These are phyloP conservation scores for Perca schrenkii DNA, from an alignment of 2,113 vertebrate species.

Conservation along the genomic window DNA sequence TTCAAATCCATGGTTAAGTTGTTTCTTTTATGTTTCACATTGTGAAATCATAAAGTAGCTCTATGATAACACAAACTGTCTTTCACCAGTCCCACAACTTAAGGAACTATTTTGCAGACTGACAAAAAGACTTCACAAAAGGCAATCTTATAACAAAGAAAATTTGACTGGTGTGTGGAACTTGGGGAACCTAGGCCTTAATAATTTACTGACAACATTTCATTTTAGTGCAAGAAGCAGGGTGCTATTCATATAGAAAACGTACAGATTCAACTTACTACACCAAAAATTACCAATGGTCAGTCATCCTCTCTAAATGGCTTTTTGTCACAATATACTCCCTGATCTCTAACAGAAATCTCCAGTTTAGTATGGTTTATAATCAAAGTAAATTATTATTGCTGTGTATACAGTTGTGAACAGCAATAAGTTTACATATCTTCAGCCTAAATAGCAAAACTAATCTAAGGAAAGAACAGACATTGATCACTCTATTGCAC, in stretches of 20 bases:
- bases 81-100: neutral
- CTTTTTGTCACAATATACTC: neutral
- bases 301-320: neutral
- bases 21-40: neutral
- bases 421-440: neutral
- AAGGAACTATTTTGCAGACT: neutral
- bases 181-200: neutral
- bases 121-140: neutral
- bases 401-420: neutral
- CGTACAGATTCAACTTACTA: no score
- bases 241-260: neutral
- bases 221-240: neutral
- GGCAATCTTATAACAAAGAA: no score
- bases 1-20: no score
- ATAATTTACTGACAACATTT: neutral
- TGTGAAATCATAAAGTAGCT: conserved; percentile 1
- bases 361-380: neutral
- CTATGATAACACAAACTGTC: neutral
- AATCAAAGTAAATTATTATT: neutral
- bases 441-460: neutral
- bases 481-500: neutral
- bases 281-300: neutral
- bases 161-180: neutral
- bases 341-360: neutral
- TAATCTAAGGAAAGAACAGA: neutral